Evolutionary conservation across 2,888 invertebrate species (phyloP).

Genomic region (Drosophila maculinotata): DNA sequence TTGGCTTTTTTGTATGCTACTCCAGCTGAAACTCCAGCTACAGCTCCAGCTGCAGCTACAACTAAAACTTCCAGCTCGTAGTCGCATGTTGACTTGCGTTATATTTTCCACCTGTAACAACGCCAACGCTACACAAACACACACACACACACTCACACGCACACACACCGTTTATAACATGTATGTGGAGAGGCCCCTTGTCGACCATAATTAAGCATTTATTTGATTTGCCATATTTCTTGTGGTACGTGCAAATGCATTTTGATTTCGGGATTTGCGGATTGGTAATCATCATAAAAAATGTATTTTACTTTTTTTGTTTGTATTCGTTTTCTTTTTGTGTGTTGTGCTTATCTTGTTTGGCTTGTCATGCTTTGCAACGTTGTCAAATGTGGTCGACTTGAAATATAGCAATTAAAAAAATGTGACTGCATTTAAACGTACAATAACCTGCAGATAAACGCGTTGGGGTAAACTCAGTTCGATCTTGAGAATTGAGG

Average conservation of each 20-base stretch:
- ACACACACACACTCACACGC: constrained; percentile 10
- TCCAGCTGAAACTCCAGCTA: constrained; percentile 9
- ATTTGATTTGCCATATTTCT: constrained; percentile 81
- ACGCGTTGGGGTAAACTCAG: constrained; percentile 7
- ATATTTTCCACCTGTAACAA: constrained; percentile 78
- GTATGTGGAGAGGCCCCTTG: constrained; percentile 38
- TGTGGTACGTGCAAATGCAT: constrained; percentile 61
- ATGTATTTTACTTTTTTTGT: constrained; percentile 40
- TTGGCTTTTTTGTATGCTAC: constrained; percentile 39
- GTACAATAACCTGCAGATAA: constrained; percentile 65
- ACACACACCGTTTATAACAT: constrained; percentile 8
- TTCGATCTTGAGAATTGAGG: constrained; percentile 42
- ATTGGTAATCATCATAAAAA: constrained; percentile 73
- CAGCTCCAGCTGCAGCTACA: constrained; percentile 14
- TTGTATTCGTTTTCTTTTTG: constrained; percentile 30
- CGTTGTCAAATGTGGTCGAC: constrained; percentile 74
- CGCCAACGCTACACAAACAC: constrained; percentile 57
- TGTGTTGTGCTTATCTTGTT: constrained; percentile 38
- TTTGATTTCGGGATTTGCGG: constrained; percentile 57
- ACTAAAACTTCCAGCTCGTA: constrained; percentile 17
- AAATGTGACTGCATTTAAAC: constrained; percentile 63
- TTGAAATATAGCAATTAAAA: constrained; percentile 78
- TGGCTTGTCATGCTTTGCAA: constrained; percentile 54
- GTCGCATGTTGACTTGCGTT: constrained; percentile 74
- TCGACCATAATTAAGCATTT: constrained; percentile 79